Evolutionary conservation across 2,888 invertebrate species (phyloP), one percentile per base, ranked within the genome.

Genomic region (Scaptodrosophila latifasciaeformis): DNA sequence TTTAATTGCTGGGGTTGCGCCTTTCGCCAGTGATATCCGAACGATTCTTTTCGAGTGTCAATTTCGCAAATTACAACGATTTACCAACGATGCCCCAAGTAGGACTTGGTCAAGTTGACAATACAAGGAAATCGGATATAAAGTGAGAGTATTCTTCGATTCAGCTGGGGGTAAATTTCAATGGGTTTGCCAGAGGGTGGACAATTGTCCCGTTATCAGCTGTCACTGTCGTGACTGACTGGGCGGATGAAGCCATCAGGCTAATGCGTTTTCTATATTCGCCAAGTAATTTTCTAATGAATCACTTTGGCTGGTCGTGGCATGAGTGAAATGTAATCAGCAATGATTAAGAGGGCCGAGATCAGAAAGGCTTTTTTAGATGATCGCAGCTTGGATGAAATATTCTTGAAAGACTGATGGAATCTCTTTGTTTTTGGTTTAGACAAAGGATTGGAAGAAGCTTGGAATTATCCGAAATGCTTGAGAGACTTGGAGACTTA

Each of bases 61-160:
- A 76, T 76, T 76, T 76, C 78, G 78, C 77, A 77, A 75, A 76
- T 76, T 76, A 75, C 75, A 75, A 65, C 75, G 69, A 75, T 74
- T 75, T 75, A 67, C 49, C 75, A 63, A 62, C 60, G 56, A n/a
- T n/a, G n/a, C 49, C 61, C 55, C 58, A 51, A 65, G 51, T 49
- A 56, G 54, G n/a, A n/a, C n/a, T 37, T 34, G 48, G 44, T 30
- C 30, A 31, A 15, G 9, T 42, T 3, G 4, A 21, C 9, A 27
- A 9, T 34, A 13, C 10, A 34, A 31, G 27, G 9, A 17, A 7
- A 2, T 10, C 27, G 18, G 18, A 24, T 12, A 29, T 31, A 58
- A 13, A 34, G 34, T 30, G 30, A 30, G 30, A 13, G 31, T 13
- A 13, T n/a, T 10, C 34, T 12, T 13, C 13, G 34, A 15, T n/a